Evolutionary conservation across 2,113 vertebrate genomes (phyloP).

Genomic region (Corythaeola cristata): DNA sequence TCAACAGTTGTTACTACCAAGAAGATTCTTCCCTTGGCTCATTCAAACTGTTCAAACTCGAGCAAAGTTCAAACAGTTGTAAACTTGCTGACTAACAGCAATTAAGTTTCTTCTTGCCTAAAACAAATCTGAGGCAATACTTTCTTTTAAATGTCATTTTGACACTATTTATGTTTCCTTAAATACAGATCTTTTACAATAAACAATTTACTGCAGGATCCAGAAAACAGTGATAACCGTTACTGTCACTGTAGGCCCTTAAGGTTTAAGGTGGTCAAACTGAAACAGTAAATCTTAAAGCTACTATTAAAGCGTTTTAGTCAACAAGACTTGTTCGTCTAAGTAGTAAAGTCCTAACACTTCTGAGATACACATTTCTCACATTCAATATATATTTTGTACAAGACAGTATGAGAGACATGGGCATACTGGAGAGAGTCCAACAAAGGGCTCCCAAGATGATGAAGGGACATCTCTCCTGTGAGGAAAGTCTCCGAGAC

Average conservation of each 20-base stretch:
- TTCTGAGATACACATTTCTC: not conserved
- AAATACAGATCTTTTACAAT: not conserved
- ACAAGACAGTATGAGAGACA: not conserved
- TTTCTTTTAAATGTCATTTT: not conserved
- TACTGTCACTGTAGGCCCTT: not conserved
- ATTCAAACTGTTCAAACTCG: not conserved
- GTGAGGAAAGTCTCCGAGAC: accelerated
- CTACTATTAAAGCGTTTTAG: not conserved
- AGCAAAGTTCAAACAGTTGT: not conserved
- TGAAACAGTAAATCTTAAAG: not conserved
- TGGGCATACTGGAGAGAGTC: not conserved
- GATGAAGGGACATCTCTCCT: not conserved
- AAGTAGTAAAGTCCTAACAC: not conserved
- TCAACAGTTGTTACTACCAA: not conserved
- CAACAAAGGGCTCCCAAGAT: not conserved
- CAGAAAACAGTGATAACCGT: not conserved
- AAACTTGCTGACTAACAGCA: not conserved
- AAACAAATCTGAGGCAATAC: not conserved
- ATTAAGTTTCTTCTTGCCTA: not conserved
- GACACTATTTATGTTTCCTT: not conserved
- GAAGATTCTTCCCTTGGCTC: not conserved
- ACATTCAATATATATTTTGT: not conserved
- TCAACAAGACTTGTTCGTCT: not conserved
- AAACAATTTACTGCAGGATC: not conserved
- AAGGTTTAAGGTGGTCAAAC: not conserved